Evolutionary conservation across 2,797 vertebrate genomes (phyloP).

Genomic region (Enteromius mattozi): DNA sequence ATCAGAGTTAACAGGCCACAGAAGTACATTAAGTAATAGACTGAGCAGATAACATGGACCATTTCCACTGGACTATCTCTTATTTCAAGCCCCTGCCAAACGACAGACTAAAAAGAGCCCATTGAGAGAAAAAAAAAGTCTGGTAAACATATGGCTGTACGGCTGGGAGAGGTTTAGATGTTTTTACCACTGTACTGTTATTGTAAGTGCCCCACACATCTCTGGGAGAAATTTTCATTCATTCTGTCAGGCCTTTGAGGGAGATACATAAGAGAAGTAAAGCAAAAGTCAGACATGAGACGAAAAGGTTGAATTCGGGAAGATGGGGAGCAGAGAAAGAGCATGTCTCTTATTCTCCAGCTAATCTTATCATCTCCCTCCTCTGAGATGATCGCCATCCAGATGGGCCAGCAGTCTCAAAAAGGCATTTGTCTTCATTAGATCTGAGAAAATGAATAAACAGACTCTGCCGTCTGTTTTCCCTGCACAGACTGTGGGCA

Average conservation of each 20-base stretch:
- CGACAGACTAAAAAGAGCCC: slow-evolving; percentile 29
- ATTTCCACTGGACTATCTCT: slow-evolving; percentile 41
- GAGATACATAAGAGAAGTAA: background rate
- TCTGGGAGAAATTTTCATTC: background rate
- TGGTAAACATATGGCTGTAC: slow-evolving; percentile 9
- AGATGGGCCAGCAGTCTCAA: slow-evolving; percentile 57
- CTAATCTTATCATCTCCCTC: slow-evolving; percentile 37
- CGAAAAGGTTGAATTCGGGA: background rate
- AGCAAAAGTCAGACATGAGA: background rate
- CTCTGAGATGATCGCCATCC: slow-evolving; percentile 53
- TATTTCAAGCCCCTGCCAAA: slow-evolving; percentile 22
- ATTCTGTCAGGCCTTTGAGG: background rate
- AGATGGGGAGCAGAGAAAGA: slow-evolving; percentile 7
- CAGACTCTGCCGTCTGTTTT: slow-evolving; percentile 43
- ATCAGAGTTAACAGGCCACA: slow-evolving; percentile 42
- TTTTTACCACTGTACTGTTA: slow-evolving; percentile 10
- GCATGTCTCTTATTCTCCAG: slow-evolving; percentile 10
- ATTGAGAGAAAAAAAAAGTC: background rate
- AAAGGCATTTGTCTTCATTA: slow-evolving; percentile 67
- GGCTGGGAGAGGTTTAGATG: slow-evolving; percentile 3
- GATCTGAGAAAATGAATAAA: slow-evolving; percentile 54
- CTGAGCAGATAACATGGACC: slow-evolving; percentile 38
- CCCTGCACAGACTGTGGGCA: background rate
- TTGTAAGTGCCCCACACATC: background rate
- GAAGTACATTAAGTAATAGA: slow-evolving; percentile 45